Conservation (phyloP, 2,797 vertebrate genomes). For the Lacerta bilineata region DNA sequence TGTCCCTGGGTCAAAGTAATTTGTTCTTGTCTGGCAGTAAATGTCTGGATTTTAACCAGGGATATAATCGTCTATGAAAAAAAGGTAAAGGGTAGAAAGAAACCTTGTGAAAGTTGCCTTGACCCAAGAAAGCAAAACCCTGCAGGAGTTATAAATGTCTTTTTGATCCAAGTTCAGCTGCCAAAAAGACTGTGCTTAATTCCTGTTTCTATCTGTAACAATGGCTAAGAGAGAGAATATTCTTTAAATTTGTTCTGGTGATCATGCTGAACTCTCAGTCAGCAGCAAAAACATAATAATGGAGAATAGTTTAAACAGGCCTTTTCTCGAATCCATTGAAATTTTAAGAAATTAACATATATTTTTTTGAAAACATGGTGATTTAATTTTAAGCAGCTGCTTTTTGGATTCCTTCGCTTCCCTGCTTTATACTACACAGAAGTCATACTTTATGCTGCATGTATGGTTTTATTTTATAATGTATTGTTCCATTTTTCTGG, state of each 20-base stretch:
- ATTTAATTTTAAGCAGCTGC: background rate
- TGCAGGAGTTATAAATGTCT: conserved; percentile 74
- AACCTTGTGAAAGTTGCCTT: conserved; percentile 64
- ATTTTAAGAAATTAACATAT: background rate
- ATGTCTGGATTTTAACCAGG: conserved; percentile 53
- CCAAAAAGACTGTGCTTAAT: conserved; percentile 70
- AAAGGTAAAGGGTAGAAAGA: conserved; percentile 58
- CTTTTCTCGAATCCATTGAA: conserved; percentile 47
- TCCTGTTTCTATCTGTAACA: conserved; percentile 71
- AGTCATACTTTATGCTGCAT: background rate
- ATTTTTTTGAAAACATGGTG: background rate
- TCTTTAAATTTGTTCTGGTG: conserved; percentile 71
- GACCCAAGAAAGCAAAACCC: conserved; percentile 65
- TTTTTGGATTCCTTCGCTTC: background rate
- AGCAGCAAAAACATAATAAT: conserved; percentile 8
- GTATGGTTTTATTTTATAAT: background rate
- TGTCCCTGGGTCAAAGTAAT: conserved; percentile 22
- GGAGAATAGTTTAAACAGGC: conserved; percentile 36
- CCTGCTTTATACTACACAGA: background rate
- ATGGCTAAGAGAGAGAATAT: conserved; percentile 71
- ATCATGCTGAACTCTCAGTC: conserved; percentile 72
- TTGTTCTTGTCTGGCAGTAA: conserved; percentile 45
- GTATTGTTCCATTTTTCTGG: background rate
- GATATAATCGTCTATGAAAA: conserved; percentile 47
- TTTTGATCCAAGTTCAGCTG: conserved; percentile 72